Percentiles rank a stretch among this genome's conserved stretches.
Conservation (phyloP, 2,888 invertebrate species). For the Seira musarum region DNA sequence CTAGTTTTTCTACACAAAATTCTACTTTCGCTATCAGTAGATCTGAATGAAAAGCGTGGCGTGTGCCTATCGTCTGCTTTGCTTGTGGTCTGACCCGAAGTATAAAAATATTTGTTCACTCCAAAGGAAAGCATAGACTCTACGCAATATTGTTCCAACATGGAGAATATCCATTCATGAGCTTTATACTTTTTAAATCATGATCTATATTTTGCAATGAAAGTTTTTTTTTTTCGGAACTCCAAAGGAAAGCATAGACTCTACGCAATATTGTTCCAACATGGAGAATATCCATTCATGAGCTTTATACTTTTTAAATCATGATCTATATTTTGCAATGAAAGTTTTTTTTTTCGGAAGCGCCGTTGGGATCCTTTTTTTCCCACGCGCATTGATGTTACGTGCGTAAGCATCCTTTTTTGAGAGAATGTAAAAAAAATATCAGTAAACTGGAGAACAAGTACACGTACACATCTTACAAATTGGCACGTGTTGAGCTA, state of each 20-base stretch:
- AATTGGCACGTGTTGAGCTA: no score
- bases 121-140: neutral
- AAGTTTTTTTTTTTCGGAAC: neutral
- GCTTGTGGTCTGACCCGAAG: neutral
- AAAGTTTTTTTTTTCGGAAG: no score
- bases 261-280: neutral
- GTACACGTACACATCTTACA: no score
- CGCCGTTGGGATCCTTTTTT: no score
- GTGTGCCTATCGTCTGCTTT: neutral
- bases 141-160: neutral
- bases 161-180: neutral
- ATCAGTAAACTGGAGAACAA: no score
- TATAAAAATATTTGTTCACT: neutral
- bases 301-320: neutral
- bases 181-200: neutral
- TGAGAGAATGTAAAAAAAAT: no score
- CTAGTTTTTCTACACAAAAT: slow-evolving; percentile 3
- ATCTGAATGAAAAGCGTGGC: neutral
- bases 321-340: neutral
- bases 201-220: neutral
- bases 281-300: neutral
- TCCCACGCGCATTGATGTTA: no score
- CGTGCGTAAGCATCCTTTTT: no score
- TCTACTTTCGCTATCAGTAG: neutral
- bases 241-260: neutral